Evolutionary conservation across 2,797 vertebrate genomes (phyloP).

Genomic region (Phylloscopus collybita): DNA sequence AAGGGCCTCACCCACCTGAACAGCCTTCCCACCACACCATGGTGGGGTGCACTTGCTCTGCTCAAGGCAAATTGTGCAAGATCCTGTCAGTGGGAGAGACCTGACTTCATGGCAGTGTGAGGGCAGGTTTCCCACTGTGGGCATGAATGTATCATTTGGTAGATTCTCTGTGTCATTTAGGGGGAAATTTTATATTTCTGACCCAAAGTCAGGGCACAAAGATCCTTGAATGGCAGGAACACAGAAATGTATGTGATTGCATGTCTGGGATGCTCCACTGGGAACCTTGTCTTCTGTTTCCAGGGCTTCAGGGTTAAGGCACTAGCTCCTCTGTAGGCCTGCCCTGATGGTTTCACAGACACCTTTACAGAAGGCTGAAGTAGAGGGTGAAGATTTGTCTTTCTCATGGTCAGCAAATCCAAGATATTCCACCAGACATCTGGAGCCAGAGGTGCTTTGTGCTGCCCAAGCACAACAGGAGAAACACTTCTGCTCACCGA

Average conservation of each 20-base stretch:
- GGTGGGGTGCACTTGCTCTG: background rate
- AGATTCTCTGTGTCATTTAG: background rate
- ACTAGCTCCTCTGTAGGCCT: rapidly evolving
- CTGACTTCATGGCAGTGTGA: background rate
- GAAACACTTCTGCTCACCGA: background rate
- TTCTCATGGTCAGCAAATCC: background rate
- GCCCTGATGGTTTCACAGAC: background rate
- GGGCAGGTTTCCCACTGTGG: background rate
- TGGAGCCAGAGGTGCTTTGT: background rate
- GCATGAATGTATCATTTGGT: rapidly evolving
- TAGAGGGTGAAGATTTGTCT: background rate
- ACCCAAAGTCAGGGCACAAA: background rate
- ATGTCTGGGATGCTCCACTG: background rate
- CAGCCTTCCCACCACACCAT: background rate
- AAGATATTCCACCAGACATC: background rate
- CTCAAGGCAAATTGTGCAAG: background rate
- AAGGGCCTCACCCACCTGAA: background rate
- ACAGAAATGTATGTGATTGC: background rate
- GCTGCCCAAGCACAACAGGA: background rate
- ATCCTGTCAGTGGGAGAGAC: rapidly evolving
- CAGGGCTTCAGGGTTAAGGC: background rate
- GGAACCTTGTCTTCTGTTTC: background rate
- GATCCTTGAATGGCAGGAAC: background rate
- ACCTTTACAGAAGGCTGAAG: background rate
- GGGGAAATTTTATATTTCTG: background rate